These are phyloP conservation scores for Podilymbus podiceps DNA, from an alignment of 2,113 vertebrate species.

Conservation along the genomic window DNA sequence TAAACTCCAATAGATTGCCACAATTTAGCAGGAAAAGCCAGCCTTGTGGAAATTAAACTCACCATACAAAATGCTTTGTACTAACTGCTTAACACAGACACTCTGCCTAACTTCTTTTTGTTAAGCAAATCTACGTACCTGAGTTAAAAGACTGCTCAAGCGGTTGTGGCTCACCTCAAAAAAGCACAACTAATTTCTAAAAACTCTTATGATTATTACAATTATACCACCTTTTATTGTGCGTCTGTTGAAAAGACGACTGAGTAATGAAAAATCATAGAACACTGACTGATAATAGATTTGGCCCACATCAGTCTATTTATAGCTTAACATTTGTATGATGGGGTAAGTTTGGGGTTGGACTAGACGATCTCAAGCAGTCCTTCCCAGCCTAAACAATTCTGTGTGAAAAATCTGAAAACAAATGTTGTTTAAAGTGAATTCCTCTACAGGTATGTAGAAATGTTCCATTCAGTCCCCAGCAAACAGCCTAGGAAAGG, in stretches of 20 bases:
- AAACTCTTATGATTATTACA: constrained; percentile 33
- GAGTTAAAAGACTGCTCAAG: constrained; percentile 64
- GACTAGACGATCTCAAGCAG: background rate
- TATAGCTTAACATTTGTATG: constrained; percentile 60
- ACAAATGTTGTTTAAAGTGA: constrained; percentile 51
- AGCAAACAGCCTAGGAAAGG: constrained; percentile 26
- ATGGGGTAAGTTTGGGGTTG: background rate
- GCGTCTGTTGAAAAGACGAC: constrained; percentile 28
- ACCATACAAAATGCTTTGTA: constrained; percentile 36
- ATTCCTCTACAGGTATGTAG: constrained; percentile 48
- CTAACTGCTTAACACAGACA: background rate
- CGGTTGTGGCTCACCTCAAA: constrained; percentile 13
- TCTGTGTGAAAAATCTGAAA: constrained; percentile 34
- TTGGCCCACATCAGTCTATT: constrained; percentile 37
- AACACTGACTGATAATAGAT: constrained; percentile 12
- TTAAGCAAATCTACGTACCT: constrained; percentile 46
- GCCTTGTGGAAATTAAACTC: constrained; percentile 1
- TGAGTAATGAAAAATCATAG: constrained; percentile 28
- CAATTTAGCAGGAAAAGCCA: background rate
- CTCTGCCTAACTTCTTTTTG: constrained; percentile 47
- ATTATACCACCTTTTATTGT: constrained; percentile 47
- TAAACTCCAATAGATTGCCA: background rate
- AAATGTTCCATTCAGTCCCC: background rate
- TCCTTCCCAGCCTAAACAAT: background rate
- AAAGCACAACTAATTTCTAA: constrained; percentile 28